These are phyloP conservation scores for Austrofundulus limnaeus DNA, from an alignment of 2,113 vertebrate species.

Conservation along the genomic window DNA sequence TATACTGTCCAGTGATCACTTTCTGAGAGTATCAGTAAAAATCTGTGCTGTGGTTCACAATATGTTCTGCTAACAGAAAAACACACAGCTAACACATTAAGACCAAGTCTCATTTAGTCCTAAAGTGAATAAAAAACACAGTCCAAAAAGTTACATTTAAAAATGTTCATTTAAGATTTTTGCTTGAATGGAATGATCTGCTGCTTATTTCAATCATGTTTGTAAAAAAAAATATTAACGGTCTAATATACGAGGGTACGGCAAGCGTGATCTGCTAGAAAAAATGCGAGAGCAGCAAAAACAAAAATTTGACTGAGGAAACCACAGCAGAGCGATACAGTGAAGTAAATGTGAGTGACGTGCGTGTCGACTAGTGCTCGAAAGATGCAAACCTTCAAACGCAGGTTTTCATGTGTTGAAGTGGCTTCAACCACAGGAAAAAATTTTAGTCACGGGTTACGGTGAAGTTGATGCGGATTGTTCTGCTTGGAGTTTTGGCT, in stretches of 20 bases:
- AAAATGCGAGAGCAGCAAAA: constrained; percentile 3
- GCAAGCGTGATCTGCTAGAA: neutral
- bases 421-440: constrained; percentile 13
- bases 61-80: too few species aligned
- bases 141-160: too few species aligned
- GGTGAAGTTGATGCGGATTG: neutral
- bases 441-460: constrained; percentile 21
- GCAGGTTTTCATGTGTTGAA: neutral
- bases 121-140: too few species aligned
- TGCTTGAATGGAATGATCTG: constrained; percentile 21
- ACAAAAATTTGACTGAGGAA: neutral
- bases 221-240: too few species aligned
- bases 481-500: constrained; percentile 3
- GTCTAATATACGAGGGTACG: neutral
- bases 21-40: too few species aligned
- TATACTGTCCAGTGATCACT: too few species aligned
- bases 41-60: too few species aligned
- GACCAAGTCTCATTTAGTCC: too few species aligned
- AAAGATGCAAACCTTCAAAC: neutral
- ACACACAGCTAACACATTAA: too few species aligned
- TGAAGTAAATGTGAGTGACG: neutral
- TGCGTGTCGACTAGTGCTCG: constrained; percentile 20
- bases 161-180: constrained; percentile 4
- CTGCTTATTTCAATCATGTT: constrained; percentile 13
- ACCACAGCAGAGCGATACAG: neutral